phyloP scores from a whole-genome alignment of 2,888 invertebrate species.

The Chouioia cunea region DNA sequence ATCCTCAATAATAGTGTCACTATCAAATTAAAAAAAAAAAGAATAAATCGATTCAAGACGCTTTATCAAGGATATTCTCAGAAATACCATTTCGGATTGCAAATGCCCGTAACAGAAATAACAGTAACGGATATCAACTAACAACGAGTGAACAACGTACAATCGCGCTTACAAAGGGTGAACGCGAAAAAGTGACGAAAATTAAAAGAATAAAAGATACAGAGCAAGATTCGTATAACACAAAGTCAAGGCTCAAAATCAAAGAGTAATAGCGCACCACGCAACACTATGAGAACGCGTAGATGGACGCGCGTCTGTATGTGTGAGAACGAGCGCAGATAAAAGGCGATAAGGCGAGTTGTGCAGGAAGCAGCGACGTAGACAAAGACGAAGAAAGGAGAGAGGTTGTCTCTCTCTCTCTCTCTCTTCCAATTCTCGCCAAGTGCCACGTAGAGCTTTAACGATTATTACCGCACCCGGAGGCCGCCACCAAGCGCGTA shows the following conservation, averaged over 20 bases:
- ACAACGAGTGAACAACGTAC: too few species aligned
- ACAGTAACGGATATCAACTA: too few species aligned
- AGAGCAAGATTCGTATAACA: too few species aligned
- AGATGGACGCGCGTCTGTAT: neutral
- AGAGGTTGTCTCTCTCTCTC: neutral
- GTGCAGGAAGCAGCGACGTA: conserved; percentile 1
- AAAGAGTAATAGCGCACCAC: conserved; percentile 6
- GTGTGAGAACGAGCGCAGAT: neutral
- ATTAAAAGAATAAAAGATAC: too few species aligned
- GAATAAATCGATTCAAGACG: too few species aligned
- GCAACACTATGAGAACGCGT: neutral
- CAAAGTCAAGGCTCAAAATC: neutral
- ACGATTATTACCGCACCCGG: conserved; percentile 52
- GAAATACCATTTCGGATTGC: too few species aligned
- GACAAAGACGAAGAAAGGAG: conserved; percentile 42
- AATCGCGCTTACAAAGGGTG: too few species aligned
- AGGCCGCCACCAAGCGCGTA: neutral
- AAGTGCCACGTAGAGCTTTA: conserved; percentile 53
- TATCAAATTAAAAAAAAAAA: conserved; percentile 1
- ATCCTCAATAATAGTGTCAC: neutral
- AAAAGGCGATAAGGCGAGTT: conserved; percentile 21
- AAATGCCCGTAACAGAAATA: too few species aligned
- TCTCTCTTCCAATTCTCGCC: conserved; percentile 47
- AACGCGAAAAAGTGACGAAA: too few species aligned
- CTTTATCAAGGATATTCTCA: too few species aligned